Percentiles rank a stretch among this genome's conserved stretches.
Conservation (phyloP, 2,797 vertebrate species). For the Crypturellus tataupa region DNA sequence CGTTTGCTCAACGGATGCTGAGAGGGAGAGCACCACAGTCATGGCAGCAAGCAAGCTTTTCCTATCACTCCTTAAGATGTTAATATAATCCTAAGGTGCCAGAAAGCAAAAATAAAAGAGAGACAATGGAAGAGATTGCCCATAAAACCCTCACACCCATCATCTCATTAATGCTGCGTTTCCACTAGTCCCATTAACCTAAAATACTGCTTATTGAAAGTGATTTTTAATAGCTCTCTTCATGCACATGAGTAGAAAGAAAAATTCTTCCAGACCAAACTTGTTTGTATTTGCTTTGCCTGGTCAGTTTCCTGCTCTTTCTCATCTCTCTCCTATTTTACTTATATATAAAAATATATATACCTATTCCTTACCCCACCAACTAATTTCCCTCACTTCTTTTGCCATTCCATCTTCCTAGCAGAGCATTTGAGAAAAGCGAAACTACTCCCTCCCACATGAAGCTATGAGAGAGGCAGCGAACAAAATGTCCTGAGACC, state of each 20-base stretch:
- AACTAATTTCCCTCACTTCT: neutral
- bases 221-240: conserved; percentile 40
- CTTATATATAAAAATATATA: neutral
- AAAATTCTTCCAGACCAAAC: conserved; percentile 6
- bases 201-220: conserved; percentile 45
- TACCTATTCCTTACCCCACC: neutral
- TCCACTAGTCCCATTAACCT: conserved; percentile 37
- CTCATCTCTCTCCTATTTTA: neutral
- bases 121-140: neutral
- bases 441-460: neutral
- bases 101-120: conserved; percentile 9
- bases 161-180: conserved; percentile 42
- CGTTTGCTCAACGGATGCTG: neutral
- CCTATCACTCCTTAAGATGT: neutral
- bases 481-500: conserved; percentile 35
- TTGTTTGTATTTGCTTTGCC: conserved; percentile 32
- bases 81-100: conserved; percentile 13
- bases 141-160: neutral
- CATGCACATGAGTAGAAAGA: neutral
- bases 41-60: neutral
- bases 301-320: conserved; percentile 13
- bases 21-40: neutral
- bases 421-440: neutral
- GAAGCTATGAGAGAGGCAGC: neutral
- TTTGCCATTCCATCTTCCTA: neutral